phyloP scores from a whole-genome alignment of 2,888 invertebrate genomes.

The Cactoblastis cactorum region DNA sequence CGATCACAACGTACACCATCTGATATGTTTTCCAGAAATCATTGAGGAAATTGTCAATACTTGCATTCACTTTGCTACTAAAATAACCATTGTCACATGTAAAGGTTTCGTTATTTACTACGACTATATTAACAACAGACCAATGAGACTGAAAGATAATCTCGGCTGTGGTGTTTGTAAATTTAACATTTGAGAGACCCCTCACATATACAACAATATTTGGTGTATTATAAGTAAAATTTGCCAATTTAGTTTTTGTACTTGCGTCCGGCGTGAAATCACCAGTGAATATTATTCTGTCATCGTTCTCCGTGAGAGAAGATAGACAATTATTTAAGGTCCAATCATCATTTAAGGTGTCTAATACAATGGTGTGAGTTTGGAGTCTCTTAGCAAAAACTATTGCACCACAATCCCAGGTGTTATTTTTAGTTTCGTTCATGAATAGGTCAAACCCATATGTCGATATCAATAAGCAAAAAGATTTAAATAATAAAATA shows the following conservation, averaged over 20 bases:
- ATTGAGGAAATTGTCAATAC: constrained; percentile 36
- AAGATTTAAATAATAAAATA: neutral
- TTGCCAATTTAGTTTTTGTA: neutral
- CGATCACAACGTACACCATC: constrained; percentile 29
- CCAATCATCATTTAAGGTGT: neutral
- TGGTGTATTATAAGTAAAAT: constrained; percentile 14
- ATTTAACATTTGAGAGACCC: constrained; percentile 20
- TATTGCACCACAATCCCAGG: neutral
- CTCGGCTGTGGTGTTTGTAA: constrained; percentile 22
- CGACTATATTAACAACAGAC: constrained; percentile 34
- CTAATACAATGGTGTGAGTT: constrained; percentile 1
- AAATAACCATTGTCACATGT: constrained; percentile 34
- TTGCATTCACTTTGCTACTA: constrained; percentile 18
- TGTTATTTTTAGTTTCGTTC: neutral
- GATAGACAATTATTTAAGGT: neutral
- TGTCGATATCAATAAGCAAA: neutral
- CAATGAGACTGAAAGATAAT: constrained; percentile 26
- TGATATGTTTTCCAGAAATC: constrained; percentile 38
- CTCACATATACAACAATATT: constrained; percentile 30
- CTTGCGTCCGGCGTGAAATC: neutral
- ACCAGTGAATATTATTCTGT: neutral
- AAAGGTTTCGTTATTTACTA: constrained; percentile 24
- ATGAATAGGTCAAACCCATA: neutral
- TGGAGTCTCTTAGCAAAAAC: neutral
- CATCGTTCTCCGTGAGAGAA: neutral